Evolutionary conservation across 2,888 invertebrate genomes (phyloP).

Genomic region (Xestobium rufovillosum): DNA sequence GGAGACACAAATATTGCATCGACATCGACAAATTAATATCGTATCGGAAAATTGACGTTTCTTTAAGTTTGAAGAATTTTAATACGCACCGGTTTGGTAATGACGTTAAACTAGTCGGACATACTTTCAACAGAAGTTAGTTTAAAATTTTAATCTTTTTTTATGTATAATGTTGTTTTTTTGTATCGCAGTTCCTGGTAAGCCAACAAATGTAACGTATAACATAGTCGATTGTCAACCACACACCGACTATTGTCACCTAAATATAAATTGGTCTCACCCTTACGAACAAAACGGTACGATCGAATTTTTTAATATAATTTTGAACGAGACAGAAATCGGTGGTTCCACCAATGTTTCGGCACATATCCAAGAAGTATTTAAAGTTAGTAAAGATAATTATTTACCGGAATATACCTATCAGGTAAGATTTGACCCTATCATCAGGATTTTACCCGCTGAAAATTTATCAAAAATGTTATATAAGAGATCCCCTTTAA

Average conservation of each 20-base stretch:
- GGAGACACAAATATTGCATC: slow-evolving; percentile 33
- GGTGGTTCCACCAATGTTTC: slow-evolving; percentile 22
- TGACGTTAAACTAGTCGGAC: slow-evolving; percentile 24
- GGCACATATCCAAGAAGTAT: slow-evolving; percentile 30
- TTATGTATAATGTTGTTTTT: slow-evolving; percentile 10
- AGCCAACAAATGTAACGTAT: slow-evolving; percentile 34
- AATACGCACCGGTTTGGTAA: slow-evolving; percentile 31
- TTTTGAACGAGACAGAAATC: slow-evolving; percentile 28
- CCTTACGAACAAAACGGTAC: slow-evolving; percentile 35
- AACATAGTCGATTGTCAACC: slow-evolving; percentile 31
- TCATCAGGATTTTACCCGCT: too few relatives aligned
- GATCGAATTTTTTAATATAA: slow-evolving; percentile 34
- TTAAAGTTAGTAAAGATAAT: slow-evolving; percentile 26
- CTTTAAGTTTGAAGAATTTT: slow-evolving; percentile 32
- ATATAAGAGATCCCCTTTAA: too few relatives aligned
- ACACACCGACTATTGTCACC: slow-evolving; percentile 30
- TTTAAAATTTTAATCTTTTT: too few relatives aligned
- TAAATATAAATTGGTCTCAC: slow-evolving; percentile 37
- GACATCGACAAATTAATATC: slow-evolving; percentile 28
- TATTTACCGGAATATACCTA: slow-evolving; percentile 31
- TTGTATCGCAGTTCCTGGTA: slow-evolving; percentile 32
- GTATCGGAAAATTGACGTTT: slow-evolving; percentile 28
- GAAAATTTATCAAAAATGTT: too few relatives aligned
- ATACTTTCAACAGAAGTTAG: slow-evolving; percentile 30
- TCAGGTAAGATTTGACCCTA: slow-evolving; percentile 29